Evolutionary conservation across 2,113 vertebrate species (phyloP), one percentile per base, ranked within the genome.

Genomic region (Ceyx melanurus): DNA sequence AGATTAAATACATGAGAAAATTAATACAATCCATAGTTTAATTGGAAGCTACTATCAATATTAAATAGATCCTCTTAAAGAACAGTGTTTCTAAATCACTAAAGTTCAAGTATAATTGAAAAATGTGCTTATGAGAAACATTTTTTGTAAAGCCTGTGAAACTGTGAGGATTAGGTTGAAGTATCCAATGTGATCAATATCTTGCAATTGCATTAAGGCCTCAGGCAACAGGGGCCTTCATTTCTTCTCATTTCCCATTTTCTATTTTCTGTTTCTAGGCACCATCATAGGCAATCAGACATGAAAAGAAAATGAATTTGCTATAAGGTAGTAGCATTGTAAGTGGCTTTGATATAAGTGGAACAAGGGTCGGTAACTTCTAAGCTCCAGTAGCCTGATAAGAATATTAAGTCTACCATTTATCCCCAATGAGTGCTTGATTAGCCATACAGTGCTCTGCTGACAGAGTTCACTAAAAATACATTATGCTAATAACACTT

Each of bases 391-490:
- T 15, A 83, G n/a, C 72, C 94, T 91, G 80, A 88, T 89, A 87
- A 84, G 92, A 97, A 97, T 97, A 94, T 92, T 95, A 97, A 97
- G 82, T 67, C 43, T 40, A 71, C 64, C 70, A 82, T 90, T 96
- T 94, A 94, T 96, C 73, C 94, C 51, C 68, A 95, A 64, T 80
- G 78, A 97, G 74, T 90, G 58, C 76, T 82, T 96, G 82, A 95
- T 96, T 96, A 97, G 77, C 54, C 82, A 94, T 76, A 94, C 82
- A 88, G 87, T 74, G 89, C 81, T 97, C 89, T 90, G 88, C 96
- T 96, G 92, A 93, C 86, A 95, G 91, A 96, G 86, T 95, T 95
- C 94, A 96, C 96, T 93, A 96, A 95, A 97, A 97, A 94, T 85
- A 94, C 88, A 93, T 96, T 94, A 96, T 93, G 81, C 88, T 95